Percentiles rank a stretch among this genome's conserved stretches.
phyloP scores from a whole-genome alignment of 2,113 vertebrate genomes.

The Dromas ardeola region DNA sequence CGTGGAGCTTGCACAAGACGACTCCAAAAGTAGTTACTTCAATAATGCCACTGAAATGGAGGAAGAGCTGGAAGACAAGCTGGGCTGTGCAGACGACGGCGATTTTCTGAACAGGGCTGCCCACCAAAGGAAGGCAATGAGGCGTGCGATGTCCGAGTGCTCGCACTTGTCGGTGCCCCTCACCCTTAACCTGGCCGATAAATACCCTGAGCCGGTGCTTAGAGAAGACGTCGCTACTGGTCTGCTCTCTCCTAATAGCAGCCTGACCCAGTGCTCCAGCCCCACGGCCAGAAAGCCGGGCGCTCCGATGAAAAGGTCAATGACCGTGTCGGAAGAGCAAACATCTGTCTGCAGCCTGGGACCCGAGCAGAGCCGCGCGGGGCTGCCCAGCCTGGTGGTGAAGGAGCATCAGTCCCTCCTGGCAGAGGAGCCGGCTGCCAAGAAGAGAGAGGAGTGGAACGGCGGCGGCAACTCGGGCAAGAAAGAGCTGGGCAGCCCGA shows the following conservation, averaged over 20 bases:
- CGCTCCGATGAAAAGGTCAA: slow-evolving; percentile 81
- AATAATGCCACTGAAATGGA: background rate
- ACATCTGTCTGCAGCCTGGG: background rate
- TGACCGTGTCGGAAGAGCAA: slow-evolving; percentile 88
- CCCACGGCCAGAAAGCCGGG: slow-evolving; percentile 68
- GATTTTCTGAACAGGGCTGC: slow-evolving; percentile 67
- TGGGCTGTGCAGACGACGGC: slow-evolving; percentile 68
- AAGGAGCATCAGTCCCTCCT: background rate
- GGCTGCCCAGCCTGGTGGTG: background rate
- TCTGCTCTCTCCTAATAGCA: slow-evolving; percentile 53
- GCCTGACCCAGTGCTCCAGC: slow-evolving; percentile 24
- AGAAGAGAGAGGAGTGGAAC: slow-evolving; percentile 39
- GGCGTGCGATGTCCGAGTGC: slow-evolving; percentile 93
- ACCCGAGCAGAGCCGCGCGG: background rate
- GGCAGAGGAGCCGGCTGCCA: slow-evolving; percentile 53
- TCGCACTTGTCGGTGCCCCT: slow-evolving; percentile 91
- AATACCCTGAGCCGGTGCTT: slow-evolving; percentile 81
- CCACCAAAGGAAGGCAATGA: slow-evolving; percentile 88
- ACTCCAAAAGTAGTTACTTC: background rate
- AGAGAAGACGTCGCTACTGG: slow-evolving; percentile 62
- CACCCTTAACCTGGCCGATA: slow-evolving; percentile 85
- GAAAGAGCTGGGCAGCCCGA: slow-evolving; percentile 48
- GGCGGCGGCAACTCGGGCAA: background rate
- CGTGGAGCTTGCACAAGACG: slow-evolving; percentile 74
- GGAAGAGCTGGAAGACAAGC: slow-evolving; percentile 68